Percentiles rank a stretch among this genome's conserved stretches.
phyloP scores from a whole-genome alignment of 2,113 vertebrate genomes.

The Sterna hirundo region DNA sequence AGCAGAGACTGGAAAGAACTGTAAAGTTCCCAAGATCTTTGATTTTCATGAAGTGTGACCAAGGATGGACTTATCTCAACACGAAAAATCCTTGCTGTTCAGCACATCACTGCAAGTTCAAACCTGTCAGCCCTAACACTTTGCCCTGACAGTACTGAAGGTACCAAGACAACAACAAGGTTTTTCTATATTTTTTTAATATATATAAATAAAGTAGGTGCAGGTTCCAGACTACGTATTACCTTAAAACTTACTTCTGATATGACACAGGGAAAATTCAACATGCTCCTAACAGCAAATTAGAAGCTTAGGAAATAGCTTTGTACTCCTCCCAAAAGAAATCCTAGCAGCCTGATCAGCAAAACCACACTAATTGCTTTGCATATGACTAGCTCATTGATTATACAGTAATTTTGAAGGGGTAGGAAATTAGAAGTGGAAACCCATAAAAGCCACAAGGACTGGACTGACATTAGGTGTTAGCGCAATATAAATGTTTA shows the following conservation, averaged over 20 bases:
- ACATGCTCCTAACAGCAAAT: background rate
- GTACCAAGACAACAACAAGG: background rate
- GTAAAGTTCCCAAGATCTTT: background rate
- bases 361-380: background rate
- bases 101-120: background rate
- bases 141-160: background rate
- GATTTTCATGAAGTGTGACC: background rate
- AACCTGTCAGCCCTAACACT: background rate
- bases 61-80: background rate
- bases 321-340: background rate
- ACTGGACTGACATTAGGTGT: background rate
- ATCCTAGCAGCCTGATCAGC: background rate
- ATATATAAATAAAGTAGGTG: background rate
- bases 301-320: background rate
- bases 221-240: background rate
- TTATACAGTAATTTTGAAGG: background rate
- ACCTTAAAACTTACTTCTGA: background rate
- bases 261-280: background rate
- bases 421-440: background rate
- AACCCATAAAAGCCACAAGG: background rate
- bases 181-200: background rate
- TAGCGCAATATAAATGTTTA: background rate
- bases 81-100: background rate
- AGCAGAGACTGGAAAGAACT: background rate
- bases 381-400: background rate